Base-by-base conservation (phyloP, 2,113 vertebrate species). In the Synodontis membranacea region DNA sequence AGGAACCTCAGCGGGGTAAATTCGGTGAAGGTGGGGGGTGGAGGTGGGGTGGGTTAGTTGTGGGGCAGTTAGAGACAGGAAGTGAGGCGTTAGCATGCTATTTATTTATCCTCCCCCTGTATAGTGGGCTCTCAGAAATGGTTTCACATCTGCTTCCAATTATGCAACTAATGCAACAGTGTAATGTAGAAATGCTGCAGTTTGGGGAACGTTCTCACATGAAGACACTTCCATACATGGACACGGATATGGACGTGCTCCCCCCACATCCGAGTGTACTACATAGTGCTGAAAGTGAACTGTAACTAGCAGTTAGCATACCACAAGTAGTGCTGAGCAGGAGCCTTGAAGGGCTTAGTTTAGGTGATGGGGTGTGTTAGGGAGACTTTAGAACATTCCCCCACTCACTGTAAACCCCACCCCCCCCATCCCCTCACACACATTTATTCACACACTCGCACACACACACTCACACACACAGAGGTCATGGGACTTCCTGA, bases 401-500 rank as follows among this genome's bases (percentile, higher is more conserved):
- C 68, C 37, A 72, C 37, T 42, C 68, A 42, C 37, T 68, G 31
- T 44, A 15, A 12, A 12, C 28, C 54, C 23, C 48, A 48, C 83
- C 44, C 15, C 31, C 39, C 76, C 28, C 86, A 31, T 70, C 46
- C 14, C 86, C 50, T 80, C 74, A 84, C 85, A 87, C 88, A 85
- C 83, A 58, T 10, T 44, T 72, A 39, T 11, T 37, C 42, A 80
- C 39, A 79, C 75, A 82, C 85, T 83, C 85, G 86, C 76, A 0
- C 14, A 88, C 87, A 37, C 68, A 89, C 50, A 21, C 84, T 70
- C 80, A 84, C 48, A 82, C 66, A 82, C 85, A 85, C 83, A 85
- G 46, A 85, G 88, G 86, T 85, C 86, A 89, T 89, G 86, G 52
- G 86, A 89, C 62, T 89, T 89, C 88, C 88, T 87, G 86, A 85